Conservation (phyloP, 2,797 vertebrate species). For the Alectoris magna region DNA sequence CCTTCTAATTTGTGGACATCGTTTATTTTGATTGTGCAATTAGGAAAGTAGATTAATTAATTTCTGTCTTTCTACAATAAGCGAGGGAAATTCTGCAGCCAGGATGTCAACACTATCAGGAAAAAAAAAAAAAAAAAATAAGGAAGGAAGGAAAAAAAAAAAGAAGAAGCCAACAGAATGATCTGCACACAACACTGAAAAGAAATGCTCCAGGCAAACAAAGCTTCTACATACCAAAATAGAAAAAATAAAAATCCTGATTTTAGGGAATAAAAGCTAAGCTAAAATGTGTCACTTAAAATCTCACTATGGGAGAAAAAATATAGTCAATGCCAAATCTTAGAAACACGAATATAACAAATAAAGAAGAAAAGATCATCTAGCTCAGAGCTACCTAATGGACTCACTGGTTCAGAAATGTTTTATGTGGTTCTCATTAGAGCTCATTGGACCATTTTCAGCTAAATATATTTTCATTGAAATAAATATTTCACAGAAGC, state of each 20-base stretch:
- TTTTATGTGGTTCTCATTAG: neutral
- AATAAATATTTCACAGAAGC: neutral
- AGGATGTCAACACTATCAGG: constrained; percentile 50
- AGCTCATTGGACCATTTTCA: neutral
- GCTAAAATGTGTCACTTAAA: neutral
- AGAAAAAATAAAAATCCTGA: neutral
- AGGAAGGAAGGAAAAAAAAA: too few relatives aligned
- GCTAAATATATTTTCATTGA: neutral
- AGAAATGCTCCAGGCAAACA: constrained; percentile 12
- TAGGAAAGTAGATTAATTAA: constrained; percentile 79
- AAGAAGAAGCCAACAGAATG: neutral
- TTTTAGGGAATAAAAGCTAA: neutral
- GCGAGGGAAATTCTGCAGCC: constrained; percentile 68
- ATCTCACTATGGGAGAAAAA: neutral
- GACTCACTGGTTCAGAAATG: neutral
- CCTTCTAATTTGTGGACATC: constrained; percentile 74
- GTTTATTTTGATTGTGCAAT: constrained; percentile 81
- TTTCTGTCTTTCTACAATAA: constrained; percentile 65
- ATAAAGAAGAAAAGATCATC: neutral
- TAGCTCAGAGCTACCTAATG: neutral
- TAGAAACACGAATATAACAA: neutral
- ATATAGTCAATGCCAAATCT: constrained; percentile 8
- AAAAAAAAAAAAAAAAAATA: neutral
- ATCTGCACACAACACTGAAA: neutral
- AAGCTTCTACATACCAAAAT: neutral